Base-by-base conservation (phyloP, 2,113 vertebrate genomes). In the Condylura cristata region DNA sequence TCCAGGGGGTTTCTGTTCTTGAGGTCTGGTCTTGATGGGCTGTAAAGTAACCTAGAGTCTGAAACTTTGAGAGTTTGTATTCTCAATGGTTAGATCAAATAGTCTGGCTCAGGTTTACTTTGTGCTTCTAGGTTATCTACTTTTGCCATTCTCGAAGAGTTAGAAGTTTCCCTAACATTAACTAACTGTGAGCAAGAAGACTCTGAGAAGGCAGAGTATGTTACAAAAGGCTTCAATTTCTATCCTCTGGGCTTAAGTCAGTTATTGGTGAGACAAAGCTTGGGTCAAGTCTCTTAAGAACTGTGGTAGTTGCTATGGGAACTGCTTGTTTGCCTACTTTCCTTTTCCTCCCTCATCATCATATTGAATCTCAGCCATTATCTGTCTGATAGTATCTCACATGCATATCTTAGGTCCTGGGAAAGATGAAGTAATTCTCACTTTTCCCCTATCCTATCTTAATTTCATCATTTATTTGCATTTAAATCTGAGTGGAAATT, bases 91-190 rank as follows among this genome's bases (percentile, higher is more conserved):
- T 71, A 89, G 22, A 58, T 91, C 63, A 87, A 91, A 84, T 70
- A 82, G 30, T 39, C 46, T 93, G 34, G 63, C 56, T 95, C 8
- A 82, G 53, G n/a, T 94, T 90, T 86, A 86, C 80, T 95, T 88
- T 91, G 48, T 70, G 60, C 39, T 78, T 95, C 90, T 6, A 60
- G 32, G 24, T 92, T 90, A 76, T 78, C 34, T 88, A 63, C 11
- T 93, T 89, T 78, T 4, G 8, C 41, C 51, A 46, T 93, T 88
- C 28, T 94, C 87, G 60, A 76, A 63, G 63, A 83, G 30, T 79
- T 81, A 56, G 71, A 94, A 32, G 28, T 93, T 84, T 96, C 85
- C 56, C 75, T 79, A 94, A n/a, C 32, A 79, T 86, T 91, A 87
- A 83, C 56, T 83, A 95, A 61, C 44, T 66, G 5, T 13, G 56